These are phyloP conservation scores for Neocrepidodera transversa DNA, from an alignment of 2,888 invertebrate genomes.

Conservation along the genomic window DNA sequence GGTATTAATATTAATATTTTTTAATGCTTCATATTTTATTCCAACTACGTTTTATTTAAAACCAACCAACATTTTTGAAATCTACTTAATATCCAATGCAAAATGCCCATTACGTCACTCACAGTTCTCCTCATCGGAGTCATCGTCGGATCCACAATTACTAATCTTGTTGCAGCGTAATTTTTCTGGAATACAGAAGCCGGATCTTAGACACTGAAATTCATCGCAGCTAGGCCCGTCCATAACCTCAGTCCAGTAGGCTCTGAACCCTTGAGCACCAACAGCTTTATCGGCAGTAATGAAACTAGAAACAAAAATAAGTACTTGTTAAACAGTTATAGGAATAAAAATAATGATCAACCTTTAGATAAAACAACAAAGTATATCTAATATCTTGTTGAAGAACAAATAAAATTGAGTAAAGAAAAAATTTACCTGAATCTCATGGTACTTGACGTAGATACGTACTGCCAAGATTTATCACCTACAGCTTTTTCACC, in stretches of 20 bases:
- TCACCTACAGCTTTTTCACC: slow-evolving; percentile 80
- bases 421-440: slow-evolving; percentile 70
- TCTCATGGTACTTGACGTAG: slow-evolving; percentile 85
- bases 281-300: slow-evolving; percentile 94
- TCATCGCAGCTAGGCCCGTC: slow-evolving; percentile 71
- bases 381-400: too few species aligned
- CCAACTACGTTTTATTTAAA: too few species aligned
- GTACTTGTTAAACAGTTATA: too few species aligned
- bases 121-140: slow-evolving; percentile 82
- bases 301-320: slow-evolving; percentile 72
- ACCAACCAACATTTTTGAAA: too few species aligned
- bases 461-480: slow-evolving; percentile 80
- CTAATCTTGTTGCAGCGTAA: slow-evolving; percentile 79
- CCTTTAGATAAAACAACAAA: too few species aligned
- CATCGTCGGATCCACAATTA: slow-evolving; percentile 84
- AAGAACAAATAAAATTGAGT: too few species aligned
- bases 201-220: slow-evolving; percentile 74
- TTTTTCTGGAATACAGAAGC: slow-evolving; percentile 80
- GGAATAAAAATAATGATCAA: too few species aligned
- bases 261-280: slow-evolving; percentile 91
- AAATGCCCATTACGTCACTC: slow-evolving; percentile 63
- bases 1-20: too few species aligned
- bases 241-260: slow-evolving; percentile 93
- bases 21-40: too few species aligned
- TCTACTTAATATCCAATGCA: not conserved